Conservation (phyloP, 2,113 vertebrate species). For the Etheostoma cragini region DNA sequence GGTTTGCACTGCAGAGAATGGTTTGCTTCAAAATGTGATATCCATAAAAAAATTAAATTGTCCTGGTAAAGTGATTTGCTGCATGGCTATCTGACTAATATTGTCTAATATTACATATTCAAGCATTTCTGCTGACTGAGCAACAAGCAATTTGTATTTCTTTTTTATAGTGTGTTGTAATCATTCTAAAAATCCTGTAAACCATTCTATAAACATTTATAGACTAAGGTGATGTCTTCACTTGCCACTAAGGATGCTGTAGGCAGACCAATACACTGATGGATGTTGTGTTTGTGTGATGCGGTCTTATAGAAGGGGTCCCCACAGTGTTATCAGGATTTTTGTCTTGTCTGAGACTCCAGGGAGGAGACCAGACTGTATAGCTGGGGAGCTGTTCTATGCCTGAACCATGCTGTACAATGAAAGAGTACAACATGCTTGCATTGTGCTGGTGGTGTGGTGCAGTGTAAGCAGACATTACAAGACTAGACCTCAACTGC, state of each 20-base stretch:
- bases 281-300: neutral
- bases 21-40: slow-evolving; percentile 20
- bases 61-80: slow-evolving; percentile 7
- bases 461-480: slow-evolving; percentile 42
- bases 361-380: neutral
- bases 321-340: neutral
- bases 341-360: neutral
- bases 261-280: neutral
- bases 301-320: neutral
- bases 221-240: neutral
- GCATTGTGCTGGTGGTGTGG: slow-evolving; percentile 37
- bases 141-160: neutral
- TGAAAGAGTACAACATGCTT: neutral
- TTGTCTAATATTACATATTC: too few relatives aligned
- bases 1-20: slow-evolving; percentile 10
- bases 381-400: neutral
- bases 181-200: neutral
- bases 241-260: neutral
- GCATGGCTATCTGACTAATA: neutral
- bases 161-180: neutral
- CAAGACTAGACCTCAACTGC: slow-evolving; percentile 55
- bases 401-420: neutral
- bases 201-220: neutral
- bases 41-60: neutral
- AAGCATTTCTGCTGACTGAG: neutral